Percentiles rank a stretch among this genome's conserved stretches.
phyloP scores from a whole-genome alignment of 2,113 vertebrate species.

The Mormyrus iriodes region DNA sequence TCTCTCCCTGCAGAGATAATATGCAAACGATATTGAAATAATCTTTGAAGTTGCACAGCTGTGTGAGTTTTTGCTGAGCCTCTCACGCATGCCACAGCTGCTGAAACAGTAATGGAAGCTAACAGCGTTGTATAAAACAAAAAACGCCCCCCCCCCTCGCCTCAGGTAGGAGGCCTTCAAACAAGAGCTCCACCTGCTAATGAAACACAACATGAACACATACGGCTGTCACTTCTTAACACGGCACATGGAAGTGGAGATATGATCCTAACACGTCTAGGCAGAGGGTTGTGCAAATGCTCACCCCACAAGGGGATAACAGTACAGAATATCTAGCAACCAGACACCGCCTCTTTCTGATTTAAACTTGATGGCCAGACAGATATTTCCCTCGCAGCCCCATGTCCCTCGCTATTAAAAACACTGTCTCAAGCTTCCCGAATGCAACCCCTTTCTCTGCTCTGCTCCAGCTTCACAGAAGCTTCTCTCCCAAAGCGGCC shows the following conservation, averaged over 20 bases:
- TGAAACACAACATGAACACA: background rate
- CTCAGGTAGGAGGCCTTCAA: background rate
- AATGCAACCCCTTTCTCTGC: slow-evolving; percentile 26
- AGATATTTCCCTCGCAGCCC: background rate
- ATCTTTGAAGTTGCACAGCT: background rate
- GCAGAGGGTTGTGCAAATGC: background rate
- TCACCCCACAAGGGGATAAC: background rate
- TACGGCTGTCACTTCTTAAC: background rate
- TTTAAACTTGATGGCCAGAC: background rate
- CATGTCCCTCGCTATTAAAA: background rate
- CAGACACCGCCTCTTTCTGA: background rate
- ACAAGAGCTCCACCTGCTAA: background rate
- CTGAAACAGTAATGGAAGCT: background rate
- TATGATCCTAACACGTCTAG: background rate
- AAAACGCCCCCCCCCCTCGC: background rate
- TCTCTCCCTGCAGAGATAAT: background rate
- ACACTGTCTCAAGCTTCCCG: background rate
- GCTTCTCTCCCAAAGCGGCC: slow-evolving; percentile 6
- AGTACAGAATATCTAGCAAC: background rate
- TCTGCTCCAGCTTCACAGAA: background rate
- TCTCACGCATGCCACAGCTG: background rate
- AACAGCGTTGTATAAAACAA: background rate
- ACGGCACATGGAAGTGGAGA: background rate
- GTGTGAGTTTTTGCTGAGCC: background rate
- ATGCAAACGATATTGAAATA: background rate